These are phyloP conservation scores for Drosophila demipolita DNA, from an alignment of 2,888 invertebrate genomes.

Conservation along the genomic window DNA sequence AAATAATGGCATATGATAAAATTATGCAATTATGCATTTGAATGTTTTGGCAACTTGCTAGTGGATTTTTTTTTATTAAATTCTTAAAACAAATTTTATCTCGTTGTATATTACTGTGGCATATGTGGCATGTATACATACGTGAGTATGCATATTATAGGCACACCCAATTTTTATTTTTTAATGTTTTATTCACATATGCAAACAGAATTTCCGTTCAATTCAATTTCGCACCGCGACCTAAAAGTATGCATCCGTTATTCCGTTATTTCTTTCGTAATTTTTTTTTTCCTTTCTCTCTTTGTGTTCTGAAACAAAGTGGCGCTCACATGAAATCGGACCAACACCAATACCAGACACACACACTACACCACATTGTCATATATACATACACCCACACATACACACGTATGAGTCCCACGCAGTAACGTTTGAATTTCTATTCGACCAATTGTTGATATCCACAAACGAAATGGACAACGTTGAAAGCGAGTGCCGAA, in stretches of 20 bases:
- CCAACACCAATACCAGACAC: conserved; percentile 20
- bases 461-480: conserved; percentile 59
- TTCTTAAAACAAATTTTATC: conserved; percentile 14
- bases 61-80: conserved; percentile 6
- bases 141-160: conserved; percentile 7
- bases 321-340: conserved; percentile 43
- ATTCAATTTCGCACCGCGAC: conserved; percentile 67
- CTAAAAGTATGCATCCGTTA: conserved; percentile 63
- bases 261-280: conserved; percentile 24
- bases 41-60: not conserved
- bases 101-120: conserved; percentile 31
- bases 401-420: conserved; percentile 4
- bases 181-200: conserved; percentile 78
- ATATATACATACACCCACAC: conserved; percentile 12
- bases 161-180: conserved; percentile 26
- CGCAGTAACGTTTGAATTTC: conserved; percentile 34
- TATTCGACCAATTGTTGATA: conserved; percentile 80
- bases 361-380: not conserved
- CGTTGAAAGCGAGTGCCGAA: conserved; percentile 44
- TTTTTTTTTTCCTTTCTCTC: conserved; percentile 34
- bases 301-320: conserved; percentile 49
- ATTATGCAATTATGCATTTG: not conserved
- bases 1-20: conserved; percentile 19
- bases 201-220: conserved; percentile 78
- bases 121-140: not conserved